Percentiles rank a stretch among this genome's conserved stretches.
Conservation (phyloP, 2,888 invertebrate species). For the Tipula confusa region DNA sequence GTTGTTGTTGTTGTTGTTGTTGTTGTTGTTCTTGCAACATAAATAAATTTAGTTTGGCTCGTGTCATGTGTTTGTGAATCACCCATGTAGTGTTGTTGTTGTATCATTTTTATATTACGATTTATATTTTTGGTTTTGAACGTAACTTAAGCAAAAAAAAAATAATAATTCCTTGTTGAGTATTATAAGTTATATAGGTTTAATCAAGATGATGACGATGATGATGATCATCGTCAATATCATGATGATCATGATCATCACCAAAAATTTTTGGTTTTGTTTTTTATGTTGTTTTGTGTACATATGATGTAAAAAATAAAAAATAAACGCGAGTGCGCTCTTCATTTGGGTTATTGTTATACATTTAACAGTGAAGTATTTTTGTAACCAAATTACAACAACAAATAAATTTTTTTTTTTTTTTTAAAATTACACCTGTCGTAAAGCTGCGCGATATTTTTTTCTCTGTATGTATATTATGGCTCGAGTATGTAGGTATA, state of each 20-base stretch:
- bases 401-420: not conserved
- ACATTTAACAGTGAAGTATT: not conserved
- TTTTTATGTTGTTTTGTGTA: not conserved
- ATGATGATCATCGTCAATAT: not conserved
- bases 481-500: too few relatives aligned
- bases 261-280: not conserved
- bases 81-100: slow-evolving; percentile 21
- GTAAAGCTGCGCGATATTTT: slow-evolving; percentile 28
- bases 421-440: slow-evolving; percentile 27
- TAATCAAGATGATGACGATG: not conserved
- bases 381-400: slow-evolving; percentile 13
- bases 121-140: not conserved
- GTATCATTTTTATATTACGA: not conserved
- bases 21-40: not conserved
- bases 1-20: not conserved
- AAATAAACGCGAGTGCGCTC: slow-evolving; percentile 28
- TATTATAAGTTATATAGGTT: slow-evolving; percentile 7
- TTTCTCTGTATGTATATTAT: not conserved
- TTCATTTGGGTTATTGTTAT: slow-evolving; percentile 21
- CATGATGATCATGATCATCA: slow-evolving; percentile 20
- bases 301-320: not conserved
- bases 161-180: not conserved
- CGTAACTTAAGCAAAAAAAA: not conserved
- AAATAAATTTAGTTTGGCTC: slow-evolving; percentile 26
- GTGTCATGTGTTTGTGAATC: slow-evolving; percentile 26